Evolutionary conservation across 2,113 vertebrate genomes (phyloP).

Genomic region (Bubalus kerabau): DNA sequence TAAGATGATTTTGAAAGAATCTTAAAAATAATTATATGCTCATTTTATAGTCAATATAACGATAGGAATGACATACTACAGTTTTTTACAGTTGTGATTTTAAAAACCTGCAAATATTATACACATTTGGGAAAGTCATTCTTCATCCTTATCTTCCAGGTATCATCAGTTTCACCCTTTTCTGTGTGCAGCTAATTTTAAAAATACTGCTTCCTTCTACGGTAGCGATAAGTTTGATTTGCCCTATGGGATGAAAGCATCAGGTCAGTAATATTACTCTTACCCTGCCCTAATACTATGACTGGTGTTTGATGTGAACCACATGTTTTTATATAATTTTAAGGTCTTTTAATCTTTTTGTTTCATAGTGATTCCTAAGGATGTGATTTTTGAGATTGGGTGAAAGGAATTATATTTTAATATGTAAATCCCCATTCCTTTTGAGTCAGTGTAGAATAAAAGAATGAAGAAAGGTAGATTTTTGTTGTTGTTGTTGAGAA

Average conservation of each 20-base stretch:
- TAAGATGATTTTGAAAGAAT: neutral
- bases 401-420: constrained; percentile 1
- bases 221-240: constrained; percentile 74
- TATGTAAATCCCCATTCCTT: neutral
- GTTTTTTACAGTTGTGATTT: neutral
- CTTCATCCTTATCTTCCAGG: constrained; percentile 59
- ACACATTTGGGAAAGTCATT: constrained; percentile 5
- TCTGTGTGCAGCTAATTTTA: constrained; percentile 77
- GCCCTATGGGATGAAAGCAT: constrained; percentile 79
- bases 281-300: neutral
- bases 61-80: neutral
- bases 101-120: neutral
- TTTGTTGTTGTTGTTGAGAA: neutral
- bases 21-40: neutral
- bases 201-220: constrained; percentile 62
- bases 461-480: neutral
- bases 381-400: neutral
- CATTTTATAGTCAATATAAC: neutral
- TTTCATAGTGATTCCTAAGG: neutral
- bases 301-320: neutral
- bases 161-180: constrained; percentile 78
- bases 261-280: constrained; percentile 75
- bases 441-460: neutral
- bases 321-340: neutral
- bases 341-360: neutral